Evolutionary conservation across 92 coral and sea anemone genomes (phyloP).

Genomic region (Paragorgia papillata): DNA sequence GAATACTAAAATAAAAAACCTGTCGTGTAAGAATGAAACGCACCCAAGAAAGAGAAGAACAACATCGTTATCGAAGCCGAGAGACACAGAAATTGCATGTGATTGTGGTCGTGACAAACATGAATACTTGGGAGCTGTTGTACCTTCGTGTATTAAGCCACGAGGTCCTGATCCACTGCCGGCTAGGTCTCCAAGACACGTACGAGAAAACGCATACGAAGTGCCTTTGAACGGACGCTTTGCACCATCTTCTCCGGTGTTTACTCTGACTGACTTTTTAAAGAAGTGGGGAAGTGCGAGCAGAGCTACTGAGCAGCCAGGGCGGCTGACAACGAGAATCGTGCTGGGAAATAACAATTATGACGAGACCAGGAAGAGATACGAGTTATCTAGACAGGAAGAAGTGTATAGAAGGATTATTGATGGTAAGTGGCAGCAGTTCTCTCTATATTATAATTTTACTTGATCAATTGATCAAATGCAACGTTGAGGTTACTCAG

Average conservation of each 20-base stretch:
- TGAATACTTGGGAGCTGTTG: neutral
- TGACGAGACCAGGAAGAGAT: neutral
- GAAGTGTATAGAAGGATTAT: slow-evolving; percentile 1
- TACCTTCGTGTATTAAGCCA: neutral
- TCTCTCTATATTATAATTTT: too few species aligned
- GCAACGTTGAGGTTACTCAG: too few species aligned
- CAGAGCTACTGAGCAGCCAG: neutral
- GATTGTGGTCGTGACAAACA: neutral
- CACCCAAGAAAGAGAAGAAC: slow-evolving; percentile 38
- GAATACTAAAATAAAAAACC: slow-evolving; percentile 44
- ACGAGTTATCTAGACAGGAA: slow-evolving; percentile 2
- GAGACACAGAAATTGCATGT: neutral
- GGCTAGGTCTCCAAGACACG: slow-evolving; percentile 76
- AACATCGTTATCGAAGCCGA: slow-evolving; percentile 17
- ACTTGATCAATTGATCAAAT: too few species aligned
- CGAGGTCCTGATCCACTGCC: slow-evolving; percentile 89
- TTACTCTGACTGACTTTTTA: slow-evolving; percentile 75
- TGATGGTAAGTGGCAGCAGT: slow-evolving; percentile 14
- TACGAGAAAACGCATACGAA: slow-evolving; percentile 70
- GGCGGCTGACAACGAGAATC: neutral
- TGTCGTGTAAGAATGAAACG: neutral
- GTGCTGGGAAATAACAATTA: slow-evolving; percentile 2
- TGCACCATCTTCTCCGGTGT: slow-evolving; percentile 74
- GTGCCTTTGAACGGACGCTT: slow-evolving; percentile 69
- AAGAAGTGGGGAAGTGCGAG: slow-evolving; percentile 28